Evolutionary conservation across 2,888 invertebrate genomes (phyloP), one percentile per base, ranked within the genome.

Genomic region (Oscheius sp.): DNA sequence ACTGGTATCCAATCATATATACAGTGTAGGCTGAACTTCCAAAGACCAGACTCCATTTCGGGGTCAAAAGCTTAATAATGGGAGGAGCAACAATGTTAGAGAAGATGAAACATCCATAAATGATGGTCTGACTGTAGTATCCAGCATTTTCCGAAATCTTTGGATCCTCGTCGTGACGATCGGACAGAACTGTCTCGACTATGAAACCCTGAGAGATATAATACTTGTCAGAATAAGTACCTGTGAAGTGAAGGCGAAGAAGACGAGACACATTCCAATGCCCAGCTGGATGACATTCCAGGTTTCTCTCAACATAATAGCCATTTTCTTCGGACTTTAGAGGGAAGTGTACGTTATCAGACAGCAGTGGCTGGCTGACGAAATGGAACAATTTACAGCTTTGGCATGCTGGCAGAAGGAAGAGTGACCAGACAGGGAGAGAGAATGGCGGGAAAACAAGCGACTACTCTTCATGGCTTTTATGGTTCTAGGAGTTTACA

Each of bases 41-140:
- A 47, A 74, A 70, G 11, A 74, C 74, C 7, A 74, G 59, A 33
- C 70, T 70, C 74, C 74, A 74, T 70, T 70, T 74, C 1, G 70
- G 70, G 33, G 68, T 70, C 10, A 74, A 47, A 7, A 70, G 51
- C 50, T 70, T 70, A 9, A 78, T 57, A 4, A 78, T 42, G 2
- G 75, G 70, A 0, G 78, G 78, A 48, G 78, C 74, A 1, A 78
- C 33, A 2, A 76, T 63, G 53, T 72, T 76, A 2, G 75, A 74
- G 47, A 76, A 35, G 33, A 78, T 74, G 60, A 76, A 76, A 42
- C 72, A 51, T 4, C 74, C 78, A 35, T 78, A 78, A 21, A 78
- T 74, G 13, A 78, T 76, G 0, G 78, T 78, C 33, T 78, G 78
- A 58, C 73, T 74, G 66, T 71, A 74, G 59, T 78, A 78, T 7